These are phyloP conservation scores for Perccottus glenii DNA, from an alignment of 2,113 vertebrate species.

Conservation along the genomic window DNA sequence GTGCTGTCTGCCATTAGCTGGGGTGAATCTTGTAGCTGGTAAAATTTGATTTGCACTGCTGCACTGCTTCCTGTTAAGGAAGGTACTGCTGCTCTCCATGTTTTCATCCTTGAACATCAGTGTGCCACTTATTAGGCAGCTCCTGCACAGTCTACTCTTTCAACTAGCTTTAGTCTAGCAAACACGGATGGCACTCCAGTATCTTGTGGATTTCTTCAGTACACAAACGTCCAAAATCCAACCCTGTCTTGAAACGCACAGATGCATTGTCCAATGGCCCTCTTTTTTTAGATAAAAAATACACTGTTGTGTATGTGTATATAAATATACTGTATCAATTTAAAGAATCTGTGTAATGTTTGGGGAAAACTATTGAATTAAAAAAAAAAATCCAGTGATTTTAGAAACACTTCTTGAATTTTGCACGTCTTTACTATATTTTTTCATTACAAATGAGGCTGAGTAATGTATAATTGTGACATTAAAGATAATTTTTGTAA, in stretches of 20 bases:
- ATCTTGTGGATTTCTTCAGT: constrained; percentile 49
- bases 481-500: no score
- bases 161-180: constrained; percentile 50
- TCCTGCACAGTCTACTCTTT: constrained; percentile 59
- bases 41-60: constrained; percentile 61
- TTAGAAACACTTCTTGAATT: constrained; percentile 49
- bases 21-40: constrained; percentile 55
- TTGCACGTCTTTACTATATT: background rate
- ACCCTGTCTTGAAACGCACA: constrained; percentile 79
- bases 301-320: constrained; percentile 80
- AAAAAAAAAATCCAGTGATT: constrained; percentile 75
- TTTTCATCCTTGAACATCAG: constrained; percentile 48
- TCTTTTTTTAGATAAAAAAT: constrained; percentile 81
- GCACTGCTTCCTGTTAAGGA: constrained; percentile 57
- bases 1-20: constrained; percentile 69
- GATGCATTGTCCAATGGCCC: constrained; percentile 73
- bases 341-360: constrained; percentile 81
- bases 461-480: no score
- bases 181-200: constrained; percentile 58
- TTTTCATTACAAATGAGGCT: no score
- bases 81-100: constrained; percentile 58
- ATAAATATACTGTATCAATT: constrained; percentile 80
- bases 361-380: constrained; percentile 79
- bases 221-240: constrained; percentile 67
- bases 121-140: constrained; percentile 60